phyloP scores from a whole-genome alignment of 2,113 vertebrate genomes.

The Pithys albifrons region DNA sequence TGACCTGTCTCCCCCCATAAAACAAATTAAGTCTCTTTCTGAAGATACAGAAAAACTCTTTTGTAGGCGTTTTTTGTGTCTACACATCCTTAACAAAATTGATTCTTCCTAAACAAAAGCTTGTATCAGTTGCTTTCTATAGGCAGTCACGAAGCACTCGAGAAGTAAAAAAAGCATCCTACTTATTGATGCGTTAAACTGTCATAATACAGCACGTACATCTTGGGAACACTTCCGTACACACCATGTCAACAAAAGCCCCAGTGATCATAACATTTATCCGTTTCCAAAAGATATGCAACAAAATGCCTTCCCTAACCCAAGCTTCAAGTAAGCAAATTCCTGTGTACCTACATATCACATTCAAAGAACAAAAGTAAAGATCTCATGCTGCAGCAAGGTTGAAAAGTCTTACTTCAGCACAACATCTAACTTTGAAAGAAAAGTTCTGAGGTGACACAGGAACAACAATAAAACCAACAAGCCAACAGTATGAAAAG shows the following conservation, averaged over 20 bases:
- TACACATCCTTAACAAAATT: not conserved
- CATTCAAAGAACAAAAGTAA: not conserved
- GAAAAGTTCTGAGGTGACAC: not conserved
- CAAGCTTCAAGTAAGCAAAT: not conserved
- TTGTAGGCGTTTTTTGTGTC: not conserved
- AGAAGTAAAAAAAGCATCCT: not conserved
- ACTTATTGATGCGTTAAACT: not conserved
- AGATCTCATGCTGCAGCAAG: not conserved
- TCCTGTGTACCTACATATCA: fast-evolving
- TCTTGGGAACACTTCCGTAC: fast-evolving
- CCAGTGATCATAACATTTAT: fast-evolving
- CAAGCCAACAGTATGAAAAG: not conserved
- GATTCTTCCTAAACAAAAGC: not conserved
- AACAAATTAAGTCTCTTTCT: not conserved
- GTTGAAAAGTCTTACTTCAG: not conserved
- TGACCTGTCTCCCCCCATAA: not conserved
- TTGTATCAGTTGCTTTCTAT: not conserved
- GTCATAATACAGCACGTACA: fast-evolving
- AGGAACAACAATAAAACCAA: not conserved
- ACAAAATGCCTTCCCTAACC: not conserved
- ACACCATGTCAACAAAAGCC: not conserved
- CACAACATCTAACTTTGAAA: not conserved
- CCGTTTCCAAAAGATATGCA: not conserved
- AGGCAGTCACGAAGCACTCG: not conserved
- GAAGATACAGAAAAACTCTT: not conserved